Percentiles rank a stretch among this genome's conserved stretches.
Evolutionary conservation across 1,140 invertebrate species (phyloP).

Genomic region (Elymnias hypermnestra): DNA sequence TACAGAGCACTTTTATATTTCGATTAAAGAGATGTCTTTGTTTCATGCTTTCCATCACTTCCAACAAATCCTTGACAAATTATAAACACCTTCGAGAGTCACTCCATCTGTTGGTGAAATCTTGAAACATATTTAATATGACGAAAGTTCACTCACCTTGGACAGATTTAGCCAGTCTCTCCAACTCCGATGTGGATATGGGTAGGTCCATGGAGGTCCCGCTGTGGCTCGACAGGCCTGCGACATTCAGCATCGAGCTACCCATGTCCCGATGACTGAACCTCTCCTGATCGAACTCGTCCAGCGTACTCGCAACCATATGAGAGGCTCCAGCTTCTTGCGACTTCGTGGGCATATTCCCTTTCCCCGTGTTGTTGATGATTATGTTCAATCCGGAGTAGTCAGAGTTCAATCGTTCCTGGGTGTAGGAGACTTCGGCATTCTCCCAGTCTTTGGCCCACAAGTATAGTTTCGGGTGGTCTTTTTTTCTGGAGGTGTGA

Average conservation of each 20-base stretch:
- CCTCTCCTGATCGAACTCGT: conserved; percentile 25
- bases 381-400: conserved; percentile 53
- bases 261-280: too few species aligned
- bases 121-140: too few species aligned
- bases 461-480: conserved; percentile 89
- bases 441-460: conserved; percentile 91
- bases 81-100: too few species aligned
- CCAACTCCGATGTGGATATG: conserved; percentile 54
- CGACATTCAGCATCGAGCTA: too few species aligned
- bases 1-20: too few species aligned
- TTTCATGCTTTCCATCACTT: too few species aligned
- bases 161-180: conserved; percentile 52
- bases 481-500: conserved; percentile 77
- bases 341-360: conserved; percentile 40
- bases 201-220: conserved; percentile 55
- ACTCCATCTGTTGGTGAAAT: too few species aligned
- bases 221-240: conserved; percentile 47
- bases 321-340: conserved; percentile 32
- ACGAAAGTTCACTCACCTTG: conserved; percentile 51
- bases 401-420: conserved; percentile 48
- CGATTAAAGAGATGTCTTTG: too few species aligned
- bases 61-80: too few species aligned
- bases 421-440: conserved; percentile 43
- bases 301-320: conserved; percentile 14
- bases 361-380: conserved; percentile 50